Evolutionary conservation across 2,113 vertebrate genomes (phyloP).

Genomic region (Actenoides hombroni): DNA sequence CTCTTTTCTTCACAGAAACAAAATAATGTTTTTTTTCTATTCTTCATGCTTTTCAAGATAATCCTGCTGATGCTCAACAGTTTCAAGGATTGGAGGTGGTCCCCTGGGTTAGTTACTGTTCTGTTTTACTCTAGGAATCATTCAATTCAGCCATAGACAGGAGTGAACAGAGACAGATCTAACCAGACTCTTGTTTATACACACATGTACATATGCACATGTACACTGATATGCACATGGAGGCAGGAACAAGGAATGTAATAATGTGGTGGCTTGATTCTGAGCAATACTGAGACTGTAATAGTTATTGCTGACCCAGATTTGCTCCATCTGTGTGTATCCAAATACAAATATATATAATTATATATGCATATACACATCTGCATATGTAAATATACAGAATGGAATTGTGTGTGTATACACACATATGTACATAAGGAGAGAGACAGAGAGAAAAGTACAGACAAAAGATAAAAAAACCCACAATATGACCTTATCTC

Average conservation of each 20-base stretch:
- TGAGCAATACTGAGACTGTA: background rate
- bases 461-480: background rate
- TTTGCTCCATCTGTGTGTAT: fast-evolving
- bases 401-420: fast-evolving
- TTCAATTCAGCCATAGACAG: background rate
- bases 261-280: background rate
- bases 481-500: background rate
- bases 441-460: background rate
- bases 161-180: background rate
- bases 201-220: background rate
- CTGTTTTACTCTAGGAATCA: background rate
- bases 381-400: background rate
- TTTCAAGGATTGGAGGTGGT: background rate
- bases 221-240: fast-evolving
- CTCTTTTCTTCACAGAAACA: background rate
- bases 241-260: background rate
- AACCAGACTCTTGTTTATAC: background rate
- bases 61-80: constrained; percentile 8
- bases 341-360: background rate
- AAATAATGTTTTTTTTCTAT: background rate
- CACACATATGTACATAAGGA: fast-evolving
- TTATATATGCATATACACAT: background rate
- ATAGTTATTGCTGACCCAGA: background rate
- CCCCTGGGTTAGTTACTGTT: background rate
- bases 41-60: background rate